Base-by-base conservation (phyloP, 2,888 invertebrate genomes). In the Acleris literana region DNA sequence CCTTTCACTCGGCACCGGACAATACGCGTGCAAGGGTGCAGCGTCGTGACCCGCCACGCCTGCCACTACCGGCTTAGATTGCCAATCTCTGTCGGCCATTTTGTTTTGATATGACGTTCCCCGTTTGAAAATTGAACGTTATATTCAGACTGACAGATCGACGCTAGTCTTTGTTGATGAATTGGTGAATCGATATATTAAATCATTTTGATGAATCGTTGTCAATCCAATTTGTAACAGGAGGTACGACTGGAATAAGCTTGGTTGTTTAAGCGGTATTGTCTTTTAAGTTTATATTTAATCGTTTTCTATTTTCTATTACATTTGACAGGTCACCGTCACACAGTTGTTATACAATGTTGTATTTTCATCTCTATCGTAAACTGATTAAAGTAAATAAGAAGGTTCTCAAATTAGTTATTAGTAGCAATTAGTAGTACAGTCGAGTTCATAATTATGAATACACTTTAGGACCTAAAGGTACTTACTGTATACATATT, bases 1-100 rank as follows among this genome's bases (percentile, higher is more conserved):
- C 76, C 77, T 75, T 77, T 77, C 76, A 74, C 75, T 76, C 25
- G 44, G 52, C 54, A 49, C 63, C 70, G 72, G 74, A 70, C 72
- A 74, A 72, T 73, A 72, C 68, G 71, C 74, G 74, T 70, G 73
- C 70, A 66, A 74, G 72, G 52, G 76, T 75, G 75, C 76, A 72
- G 76, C 69, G 75, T 85, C 86, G 85, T 86, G 86, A 86, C 84
- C 83, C 72, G 77, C 82, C 86, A 84, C 86, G 80, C 86, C 86
- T 25, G 71, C 72, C 55, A 71, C 68, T 74, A 74, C 76, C 69
- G 68, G 68, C 79, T 72, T 70, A 76, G 83, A 79, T 81, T 75
- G 75, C 72, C 73, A 76, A 79, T 57, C 57, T 49, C 49, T 70
- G 65, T 33, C 51, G 18, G 60, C 60, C 60, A 61, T 61, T 61